Base-by-base conservation (phyloP, 2,113 vertebrate genomes). In the Tupaia chinensis region DNA sequence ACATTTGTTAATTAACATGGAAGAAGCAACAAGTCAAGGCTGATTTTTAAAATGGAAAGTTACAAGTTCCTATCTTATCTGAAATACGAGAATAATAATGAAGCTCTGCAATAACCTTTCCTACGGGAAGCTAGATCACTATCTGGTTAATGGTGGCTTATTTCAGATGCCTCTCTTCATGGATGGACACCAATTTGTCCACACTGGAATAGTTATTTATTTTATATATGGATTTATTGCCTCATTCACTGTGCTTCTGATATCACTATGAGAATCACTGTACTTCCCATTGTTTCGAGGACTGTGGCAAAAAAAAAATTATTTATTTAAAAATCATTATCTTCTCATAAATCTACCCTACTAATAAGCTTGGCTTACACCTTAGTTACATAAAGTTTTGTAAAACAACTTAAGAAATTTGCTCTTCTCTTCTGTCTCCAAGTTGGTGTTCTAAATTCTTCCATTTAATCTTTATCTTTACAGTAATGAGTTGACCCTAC, bases 391-490 rank as follows among this genome's bases (percentile, higher is more conserved):
- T 7, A 87, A 65, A 88, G n/a, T 56, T 95, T 96, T 95, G n/a
- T 70, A 93, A 80, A 97, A 82, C 54, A 91, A n/a, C 5, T 32
- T 44, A 94, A 85, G 63, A 88, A 70, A 91, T 70, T 92, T 96
- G 22, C 14, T 97, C n/a, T 74, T 32, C 70, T 82, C 15, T 6
- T 72, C 84, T 93, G 6, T 27, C 53, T 90, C 17, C 88, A 87
- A 91, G 74, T 93, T 65, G 22, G 34, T 94, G 7, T 82, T 80
- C 56, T 77, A 69, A 73, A 89, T 81, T 79, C 66, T 87, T n/a
- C 77, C 68, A 78, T 79, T 95, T 96, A 96, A 86, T 96, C 53
- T 93, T 94, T 93, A 91, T 93, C n/a, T 95, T 93, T 89, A 88
- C n/a, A 63, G 76, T 96, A 96, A 96, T 83, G 60, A 96, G 89